Conservation (phyloP, 2,888 invertebrate genomes). For the Eilema caniola region DNA sequence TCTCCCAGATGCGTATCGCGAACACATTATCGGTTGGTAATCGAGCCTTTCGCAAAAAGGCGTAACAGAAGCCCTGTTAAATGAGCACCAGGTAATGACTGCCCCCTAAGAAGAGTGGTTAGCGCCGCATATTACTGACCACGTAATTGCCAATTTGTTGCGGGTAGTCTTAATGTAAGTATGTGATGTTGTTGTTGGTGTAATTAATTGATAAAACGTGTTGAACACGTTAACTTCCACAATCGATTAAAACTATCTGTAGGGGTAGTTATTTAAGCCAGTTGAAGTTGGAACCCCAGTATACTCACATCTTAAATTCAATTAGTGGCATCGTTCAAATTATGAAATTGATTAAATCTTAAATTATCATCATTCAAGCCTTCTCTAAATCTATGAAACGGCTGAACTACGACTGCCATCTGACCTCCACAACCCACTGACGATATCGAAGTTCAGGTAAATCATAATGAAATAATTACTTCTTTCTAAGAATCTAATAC, state of each 20-base stretch:
- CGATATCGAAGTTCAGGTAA: no score
- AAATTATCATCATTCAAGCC: no score
- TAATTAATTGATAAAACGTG: conserved; percentile 8
- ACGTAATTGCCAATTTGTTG: conserved; percentile 75
- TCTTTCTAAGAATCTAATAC: not conserved
- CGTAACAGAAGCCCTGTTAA: conserved; percentile 81
- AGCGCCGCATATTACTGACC: conserved; percentile 61
- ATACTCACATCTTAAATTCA: no score
- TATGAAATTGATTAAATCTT: no score
- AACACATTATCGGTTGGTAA: conserved; percentile 77
- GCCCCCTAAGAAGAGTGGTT: conserved; percentile 72
- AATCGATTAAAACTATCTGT: not conserved
- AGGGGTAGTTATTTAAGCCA: not conserved
- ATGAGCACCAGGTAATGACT: conserved; percentile 76
- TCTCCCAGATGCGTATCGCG: conserved; percentile 69
- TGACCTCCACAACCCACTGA: no score
- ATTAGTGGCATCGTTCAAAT: no score
- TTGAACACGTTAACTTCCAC: not conserved
- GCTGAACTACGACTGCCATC: no score
- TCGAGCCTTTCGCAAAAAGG: conserved; percentile 80
- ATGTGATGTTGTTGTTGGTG: conserved; percentile 20
- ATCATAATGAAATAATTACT: no score
- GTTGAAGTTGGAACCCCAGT: not conserved
- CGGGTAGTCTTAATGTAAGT: conserved; percentile 33
- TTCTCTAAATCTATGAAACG: no score